Evolutionary conservation across 2,113 vertebrate species (phyloP).

Genomic region (Toxotes jaculatrix): DNA sequence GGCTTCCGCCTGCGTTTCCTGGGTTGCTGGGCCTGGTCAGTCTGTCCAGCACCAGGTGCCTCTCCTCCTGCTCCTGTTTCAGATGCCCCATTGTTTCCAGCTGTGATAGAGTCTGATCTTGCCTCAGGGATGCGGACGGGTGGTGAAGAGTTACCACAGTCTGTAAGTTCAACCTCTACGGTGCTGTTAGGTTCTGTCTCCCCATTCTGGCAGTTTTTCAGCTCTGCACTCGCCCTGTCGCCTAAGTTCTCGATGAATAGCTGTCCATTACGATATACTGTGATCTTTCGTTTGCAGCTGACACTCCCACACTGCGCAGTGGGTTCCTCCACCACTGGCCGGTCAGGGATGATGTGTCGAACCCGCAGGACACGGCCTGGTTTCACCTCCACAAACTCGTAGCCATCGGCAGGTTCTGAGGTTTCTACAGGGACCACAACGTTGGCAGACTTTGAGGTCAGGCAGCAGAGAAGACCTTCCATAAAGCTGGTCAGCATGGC

Average conservation of each 20-base stretch:
- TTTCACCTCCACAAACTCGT: slow-evolving; percentile 95
- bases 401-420: slow-evolving; percentile 89
- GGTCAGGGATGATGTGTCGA: slow-evolving; percentile 84
- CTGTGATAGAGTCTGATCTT: slow-evolving; percentile 15
- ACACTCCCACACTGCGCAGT: slow-evolving; percentile 70
- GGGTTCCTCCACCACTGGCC: slow-evolving; percentile 75
- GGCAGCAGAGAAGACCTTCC: slow-evolving; percentile 92
- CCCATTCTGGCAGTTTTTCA: slow-evolving; percentile 84
- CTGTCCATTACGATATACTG: slow-evolving; percentile 91
- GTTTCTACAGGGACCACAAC: slow-evolving; percentile 88
- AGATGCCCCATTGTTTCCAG: slow-evolving; percentile 48
- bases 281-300: slow-evolving; percentile 93
- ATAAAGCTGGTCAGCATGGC: slow-evolving; percentile 92
- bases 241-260: slow-evolving; percentile 94
- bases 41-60: slow-evolving; percentile 19
- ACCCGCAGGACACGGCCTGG: slow-evolving; percentile 92
- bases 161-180: slow-evolving; percentile 84
- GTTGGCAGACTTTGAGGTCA: slow-evolving; percentile 88
- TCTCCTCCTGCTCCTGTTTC: slow-evolving; percentile 40
- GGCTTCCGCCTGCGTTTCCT: slow-evolving; percentile 84
- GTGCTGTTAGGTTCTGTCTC: slow-evolving; percentile 79
- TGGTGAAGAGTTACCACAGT: slow-evolving; percentile 41
- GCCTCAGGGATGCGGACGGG: not conserved
- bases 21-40: slow-evolving; percentile 49
- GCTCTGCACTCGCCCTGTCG: slow-evolving; percentile 82